Base-by-base conservation (phyloP, 2,113 vertebrate species). In the Sinocyclocheilus anshuiensis region DNA sequence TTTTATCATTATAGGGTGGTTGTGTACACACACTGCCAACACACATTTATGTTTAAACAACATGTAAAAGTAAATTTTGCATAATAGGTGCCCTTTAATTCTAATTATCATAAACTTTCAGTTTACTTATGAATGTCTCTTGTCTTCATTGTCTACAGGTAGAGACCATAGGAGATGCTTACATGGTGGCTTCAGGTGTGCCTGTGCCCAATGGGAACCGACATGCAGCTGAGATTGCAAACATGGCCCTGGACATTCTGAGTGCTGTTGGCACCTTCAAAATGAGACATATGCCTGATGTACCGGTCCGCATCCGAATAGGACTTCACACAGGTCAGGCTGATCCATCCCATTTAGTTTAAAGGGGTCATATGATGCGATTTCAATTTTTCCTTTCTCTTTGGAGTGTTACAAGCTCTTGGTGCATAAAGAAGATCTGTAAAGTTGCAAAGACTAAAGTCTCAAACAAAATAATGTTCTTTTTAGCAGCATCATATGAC, bases 191-290 rank as follows among this genome's bases (percentile, higher is more conserved):
- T 0, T 96, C 95, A 1, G 95, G 95, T 1, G 81, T 96, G 22
- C 95, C 95, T 0, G 90, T 95, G 29, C 90, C 88, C 0, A 96
- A 96, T 1, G 95, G 59, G 0, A 93, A 95, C 88, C 92, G 94
- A 0, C 95, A 96, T 7, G 92, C 94, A 1, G 93, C 94, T 22
- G 95, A 96, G 88, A 95, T 96, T 53, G 89, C 95, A 24, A 96
- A 95, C 89, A 96, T 96, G 95, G 91, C 95, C 6, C 92, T 96
- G 8, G 95, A 96, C 92, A 96, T 96, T 87, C 92, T 96, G 45
- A 96, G 95, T 57, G 92, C 95, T 0, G 94, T 96, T 80, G 95
- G 95, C 16, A 92, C 93, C 36, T 96, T 96, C 78, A 96, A 96
- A 88, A 96, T 96, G 94, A 94, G 93, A 75, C 95, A 96, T 90